Evolutionary conservation across 2,113 vertebrate species (phyloP), one percentile per base, ranked within the genome.

Genomic region (Dicrurus megarhynchus): DNA sequence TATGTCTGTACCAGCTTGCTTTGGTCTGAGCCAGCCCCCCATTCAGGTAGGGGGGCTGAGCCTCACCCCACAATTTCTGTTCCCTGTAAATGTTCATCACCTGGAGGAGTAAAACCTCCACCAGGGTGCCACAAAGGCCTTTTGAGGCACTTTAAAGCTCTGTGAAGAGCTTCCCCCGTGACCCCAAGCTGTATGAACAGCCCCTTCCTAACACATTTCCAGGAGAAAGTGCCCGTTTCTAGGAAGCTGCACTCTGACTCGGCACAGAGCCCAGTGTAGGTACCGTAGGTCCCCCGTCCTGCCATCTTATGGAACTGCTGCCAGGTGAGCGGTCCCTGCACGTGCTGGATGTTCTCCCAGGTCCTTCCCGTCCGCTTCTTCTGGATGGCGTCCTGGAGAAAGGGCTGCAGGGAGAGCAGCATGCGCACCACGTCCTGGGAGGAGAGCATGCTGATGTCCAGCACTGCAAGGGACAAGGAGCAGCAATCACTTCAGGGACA

Each of bases 231-330:
- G 10, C 56, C 19, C 17, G 6, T 37, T 63, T 44, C 55, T 32
- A 61, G 35, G 73, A 28, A 80, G 42, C n/a, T 23, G 4, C 22
- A 20, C 11, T 30, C 5, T 6, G 47, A 11, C 17, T 26, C 26
- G 44, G n/a, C 67, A 13, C 11, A 8, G 16, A 46, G 19, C 33
- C 27, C 67, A 26, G 30, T 0, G 2, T 15, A 42, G 23, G 10
- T 97, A 99, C 99, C 99, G 0, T 99, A 99, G 77, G 99, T 99
- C 19, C 99, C 99, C 56, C 99, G 98, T 26, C 99, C 99, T 8
- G 99, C 99, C 99, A 99, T 99, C 91, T 99, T 99, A 88, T 99
- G 99, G 98, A 99, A 99, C 75, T 99, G 99, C 97, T 99, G 99
- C 99, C 99, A 99, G 50, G 99, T 99, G 88, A 99, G 99, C 1